Percentiles rank a stretch among this genome's conserved stretches.
Evolutionary conservation across 2,797 vertebrate genomes (phyloP).

Genomic region (Scolopax bukidnonensis): DNA sequence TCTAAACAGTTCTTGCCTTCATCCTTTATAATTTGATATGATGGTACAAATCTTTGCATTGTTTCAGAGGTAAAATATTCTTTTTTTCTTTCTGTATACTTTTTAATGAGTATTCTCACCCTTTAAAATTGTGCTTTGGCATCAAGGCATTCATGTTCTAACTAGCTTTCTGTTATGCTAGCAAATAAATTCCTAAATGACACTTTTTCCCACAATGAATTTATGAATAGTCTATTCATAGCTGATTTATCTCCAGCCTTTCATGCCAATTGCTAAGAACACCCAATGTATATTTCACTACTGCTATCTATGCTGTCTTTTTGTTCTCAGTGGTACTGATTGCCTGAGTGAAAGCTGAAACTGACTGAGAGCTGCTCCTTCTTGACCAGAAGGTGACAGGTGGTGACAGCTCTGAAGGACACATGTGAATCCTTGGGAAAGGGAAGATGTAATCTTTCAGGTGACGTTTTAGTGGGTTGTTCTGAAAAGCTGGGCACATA

Average conservation of each 20-base stretch:
- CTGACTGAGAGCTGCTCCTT: not conserved
- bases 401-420: not conserved
- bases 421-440: not conserved
- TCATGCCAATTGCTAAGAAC: not conserved
- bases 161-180: not conserved
- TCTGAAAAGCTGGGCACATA: not conserved
- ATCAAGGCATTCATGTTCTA: not conserved
- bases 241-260: not conserved
- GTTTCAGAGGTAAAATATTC: not conserved
- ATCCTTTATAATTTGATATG: not conserved
- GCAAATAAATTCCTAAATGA: not conserved
- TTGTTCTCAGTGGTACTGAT: not conserved
- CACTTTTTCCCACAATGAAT: not conserved
- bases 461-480: not conserved
- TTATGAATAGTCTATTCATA: not conserved
- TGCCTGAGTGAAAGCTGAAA: not conserved
- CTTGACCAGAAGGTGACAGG: not conserved
- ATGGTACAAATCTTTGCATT: not conserved
- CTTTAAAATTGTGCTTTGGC: not conserved
- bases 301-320: not conserved
- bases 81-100: not conserved
- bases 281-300: fast-evolving
- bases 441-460: not conserved
- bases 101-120: not conserved
- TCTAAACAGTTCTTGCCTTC: not conserved